Evolutionary conservation across 2,797 vertebrate species (phyloP).

Genomic region (Lacerta agilis): DNA sequence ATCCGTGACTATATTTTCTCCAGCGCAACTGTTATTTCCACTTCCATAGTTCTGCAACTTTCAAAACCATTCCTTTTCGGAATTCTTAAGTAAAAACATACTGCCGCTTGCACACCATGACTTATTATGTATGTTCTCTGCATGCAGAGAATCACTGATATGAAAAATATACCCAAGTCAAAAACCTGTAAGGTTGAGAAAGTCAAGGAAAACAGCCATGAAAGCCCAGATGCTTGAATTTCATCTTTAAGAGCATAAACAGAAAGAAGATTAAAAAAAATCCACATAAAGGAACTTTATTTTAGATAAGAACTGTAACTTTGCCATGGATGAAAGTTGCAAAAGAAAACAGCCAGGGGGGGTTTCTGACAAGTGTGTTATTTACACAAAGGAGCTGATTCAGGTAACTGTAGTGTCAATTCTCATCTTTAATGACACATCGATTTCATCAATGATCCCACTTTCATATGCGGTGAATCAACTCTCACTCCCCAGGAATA

Average conservation of each 20-base stretch:
- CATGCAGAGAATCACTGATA: background rate
- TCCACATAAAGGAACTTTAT: background rate
- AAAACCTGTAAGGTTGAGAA: background rate
- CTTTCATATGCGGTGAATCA: background rate
- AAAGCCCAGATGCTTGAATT: background rate
- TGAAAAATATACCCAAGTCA: background rate
- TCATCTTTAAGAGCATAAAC: background rate
- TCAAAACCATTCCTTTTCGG: background rate
- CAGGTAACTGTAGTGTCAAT: constrained; percentile 1
- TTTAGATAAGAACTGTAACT: constrained; percentile 2
- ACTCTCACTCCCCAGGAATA: background rate
- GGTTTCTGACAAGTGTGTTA: background rate
- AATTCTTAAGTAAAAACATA: fast-evolving
- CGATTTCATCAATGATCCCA: background rate
- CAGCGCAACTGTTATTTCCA: background rate
- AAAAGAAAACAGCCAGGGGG: background rate
- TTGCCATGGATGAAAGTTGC: background rate
- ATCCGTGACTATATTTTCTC: background rate
- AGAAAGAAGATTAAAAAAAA: constrained; percentile 1
- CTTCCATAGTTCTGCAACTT: background rate
- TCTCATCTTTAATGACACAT: background rate
- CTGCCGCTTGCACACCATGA: background rate
- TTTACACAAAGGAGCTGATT: background rate
- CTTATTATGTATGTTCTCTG: background rate
- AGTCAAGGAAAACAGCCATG: background rate